Percentiles rank a stretch among this genome's conserved stretches.
phyloP scores from a whole-genome alignment of 2,113 vertebrate genomes.

The Rostratula benghalensis region DNA sequence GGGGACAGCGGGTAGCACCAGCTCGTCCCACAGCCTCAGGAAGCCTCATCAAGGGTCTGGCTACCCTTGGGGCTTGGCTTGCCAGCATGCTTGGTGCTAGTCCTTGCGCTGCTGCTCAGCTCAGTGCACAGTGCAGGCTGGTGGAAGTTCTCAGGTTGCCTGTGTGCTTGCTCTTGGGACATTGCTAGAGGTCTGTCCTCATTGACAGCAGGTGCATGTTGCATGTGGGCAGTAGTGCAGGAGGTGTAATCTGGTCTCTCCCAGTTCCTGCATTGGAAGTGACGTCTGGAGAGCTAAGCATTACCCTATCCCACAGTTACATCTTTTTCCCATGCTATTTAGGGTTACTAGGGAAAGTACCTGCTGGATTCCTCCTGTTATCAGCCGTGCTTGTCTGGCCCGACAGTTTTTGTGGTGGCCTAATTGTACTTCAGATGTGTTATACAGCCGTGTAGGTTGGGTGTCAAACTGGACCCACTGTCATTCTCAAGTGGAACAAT shows the following conservation, averaged over 20 bases:
- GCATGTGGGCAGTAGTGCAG: not conserved
- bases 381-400: not conserved
- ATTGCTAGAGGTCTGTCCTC: not conserved
- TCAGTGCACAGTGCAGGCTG: accelerated
- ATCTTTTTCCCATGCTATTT: not conserved
- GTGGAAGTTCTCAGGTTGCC: not conserved
- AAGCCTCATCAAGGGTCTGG: not conserved
- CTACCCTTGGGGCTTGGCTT: not conserved
- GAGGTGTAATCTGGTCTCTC: not conserved
- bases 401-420: not conserved
- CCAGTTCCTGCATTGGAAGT: not conserved
- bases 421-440: not conserved
- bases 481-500: conserved; percentile 29
- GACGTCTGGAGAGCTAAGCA: not conserved
- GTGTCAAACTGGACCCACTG: not conserved
- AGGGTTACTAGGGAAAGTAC: not conserved
- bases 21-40: not conserved
- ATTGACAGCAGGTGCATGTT: not conserved
- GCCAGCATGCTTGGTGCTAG: not conserved
- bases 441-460: not conserved
- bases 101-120: not conserved
- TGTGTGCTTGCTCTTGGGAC: not conserved
- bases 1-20: not conserved
- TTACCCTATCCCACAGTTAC: not conserved
- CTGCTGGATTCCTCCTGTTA: not conserved